Percentiles rank a stretch among this genome's conserved stretches.
These are phyloP conservation scores for Drosophila recens DNA, from an alignment of 2,888 invertebrate species.

Conservation along the genomic window DNA sequence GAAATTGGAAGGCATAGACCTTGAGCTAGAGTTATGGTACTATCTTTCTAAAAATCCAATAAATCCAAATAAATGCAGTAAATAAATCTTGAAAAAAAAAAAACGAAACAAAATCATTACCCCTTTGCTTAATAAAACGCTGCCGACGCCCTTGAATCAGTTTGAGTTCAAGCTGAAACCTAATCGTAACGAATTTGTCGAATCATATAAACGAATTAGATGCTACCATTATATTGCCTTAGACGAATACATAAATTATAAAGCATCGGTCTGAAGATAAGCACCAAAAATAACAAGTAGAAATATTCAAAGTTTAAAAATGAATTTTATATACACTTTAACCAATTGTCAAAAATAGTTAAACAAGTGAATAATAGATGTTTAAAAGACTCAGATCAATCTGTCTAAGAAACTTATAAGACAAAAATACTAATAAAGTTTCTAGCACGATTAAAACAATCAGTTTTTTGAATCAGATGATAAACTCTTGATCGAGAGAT, in stretches of 20 bases:
- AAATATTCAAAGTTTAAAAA: not conserved
- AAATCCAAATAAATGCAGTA: not conserved
- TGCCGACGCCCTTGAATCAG: not conserved
- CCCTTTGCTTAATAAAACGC: not conserved
- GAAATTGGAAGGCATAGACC: too few relatives aligned
- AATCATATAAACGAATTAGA: conserved; percentile 37
- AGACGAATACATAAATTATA: not conserved
- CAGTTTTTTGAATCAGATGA: too few relatives aligned
- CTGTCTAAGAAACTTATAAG: too few relatives aligned
- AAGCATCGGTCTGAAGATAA: not conserved
- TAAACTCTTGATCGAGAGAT: too few relatives aligned
- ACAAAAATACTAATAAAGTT: too few relatives aligned
- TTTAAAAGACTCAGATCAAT: not conserved
- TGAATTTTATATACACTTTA: not conserved
- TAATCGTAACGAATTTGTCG: conserved; percentile 18
- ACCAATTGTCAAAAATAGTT: not conserved
- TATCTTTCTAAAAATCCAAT: too few relatives aligned
- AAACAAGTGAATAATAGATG: not conserved
- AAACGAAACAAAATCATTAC: too few relatives aligned
- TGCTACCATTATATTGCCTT: not conserved
- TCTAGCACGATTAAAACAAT: too few relatives aligned
- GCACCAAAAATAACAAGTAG: not conserved
- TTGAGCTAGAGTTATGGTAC: too few relatives aligned
- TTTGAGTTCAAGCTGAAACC: conserved; percentile 39
- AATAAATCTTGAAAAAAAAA: too few relatives aligned